A percentile compares a stretch with the other conserved stretches of the same genome.
These are phyloP conservation scores for Paralichthys olivaceus DNA, from an alignment of 2,113 vertebrate genomes.

Conservation along the genomic window DNA sequence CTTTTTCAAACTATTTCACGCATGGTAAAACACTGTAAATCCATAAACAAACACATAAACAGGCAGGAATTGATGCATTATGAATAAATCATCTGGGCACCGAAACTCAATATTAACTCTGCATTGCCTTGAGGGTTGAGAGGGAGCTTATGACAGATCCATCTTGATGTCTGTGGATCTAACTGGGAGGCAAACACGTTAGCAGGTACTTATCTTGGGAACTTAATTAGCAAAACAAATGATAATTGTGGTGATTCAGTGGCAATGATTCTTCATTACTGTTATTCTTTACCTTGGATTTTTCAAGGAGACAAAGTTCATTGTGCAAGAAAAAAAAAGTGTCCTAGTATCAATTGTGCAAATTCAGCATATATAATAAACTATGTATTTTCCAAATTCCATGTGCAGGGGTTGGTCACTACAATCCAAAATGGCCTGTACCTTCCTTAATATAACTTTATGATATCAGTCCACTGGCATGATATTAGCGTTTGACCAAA, in stretches of 20 bases:
- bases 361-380: too few relatives aligned
- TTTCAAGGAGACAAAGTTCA: too few relatives aligned
- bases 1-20: slow-evolving; percentile 66
- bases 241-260: slow-evolving; percentile 66
- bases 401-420: too few relatives aligned
- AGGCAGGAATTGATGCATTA: slow-evolving; percentile 74
- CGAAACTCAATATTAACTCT: slow-evolving; percentile 75
- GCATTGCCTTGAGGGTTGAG: slow-evolving; percentile 67
- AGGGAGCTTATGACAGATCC: slow-evolving; percentile 61
- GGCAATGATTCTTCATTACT: slow-evolving; percentile 71
- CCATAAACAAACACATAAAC: slow-evolving; percentile 79
- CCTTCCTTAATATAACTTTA: too few relatives aligned
- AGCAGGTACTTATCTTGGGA: slow-evolving; percentile 68
- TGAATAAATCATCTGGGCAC: slow-evolving; percentile 77
- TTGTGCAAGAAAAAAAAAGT: too few relatives aligned
- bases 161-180: slow-evolving; percentile 69
- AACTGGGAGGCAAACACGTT: slow-evolving; percentile 62
- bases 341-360: too few relatives aligned
- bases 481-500: too few relatives aligned
- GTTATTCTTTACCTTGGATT: slow-evolving; percentile 66
- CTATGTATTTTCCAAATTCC: too few relatives aligned
- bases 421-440: too few relatives aligned
- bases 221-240: slow-evolving; percentile 78
- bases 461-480: too few relatives aligned
- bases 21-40: slow-evolving; percentile 70